phyloP scores from a whole-genome alignment of 2,888 invertebrate species.

The Drosophila monieri region DNA sequence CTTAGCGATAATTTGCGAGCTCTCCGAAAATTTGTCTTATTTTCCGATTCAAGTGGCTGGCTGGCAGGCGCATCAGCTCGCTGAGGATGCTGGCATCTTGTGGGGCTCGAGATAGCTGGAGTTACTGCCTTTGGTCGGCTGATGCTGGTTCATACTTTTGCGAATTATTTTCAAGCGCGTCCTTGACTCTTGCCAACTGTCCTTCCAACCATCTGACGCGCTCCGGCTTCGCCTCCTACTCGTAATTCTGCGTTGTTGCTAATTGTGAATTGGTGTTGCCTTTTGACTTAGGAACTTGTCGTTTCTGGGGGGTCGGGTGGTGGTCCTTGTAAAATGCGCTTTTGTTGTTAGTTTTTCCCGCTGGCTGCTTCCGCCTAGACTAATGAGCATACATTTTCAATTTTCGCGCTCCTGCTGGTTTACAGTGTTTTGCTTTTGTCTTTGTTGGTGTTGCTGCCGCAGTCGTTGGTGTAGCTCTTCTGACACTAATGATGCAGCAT shows the following conservation, averaged over 20 bases:
- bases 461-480: conserved; percentile 23
- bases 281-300: conserved; percentile 70
- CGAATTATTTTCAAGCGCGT: conserved; percentile 44
- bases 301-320: conserved; percentile 34
- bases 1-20: conserved; percentile 56
- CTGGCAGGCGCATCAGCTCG: conserved; percentile 59
- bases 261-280: conserved; percentile 59
- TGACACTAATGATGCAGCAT: conserved; percentile 74
- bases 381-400: conserved; percentile 54
- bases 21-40: conserved; percentile 57
- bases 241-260: conserved; percentile 23
- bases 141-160: conserved; percentile 47
- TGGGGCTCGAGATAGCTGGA: conserved; percentile 48
- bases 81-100: conserved; percentile 52
- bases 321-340: conserved; percentile 70
- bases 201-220: conserved; percentile 21
- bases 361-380: conserved; percentile 21
- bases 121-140: conserved; percentile 40
- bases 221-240: background rate
- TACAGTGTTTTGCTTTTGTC: conserved; percentile 12
- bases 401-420: conserved; percentile 26
- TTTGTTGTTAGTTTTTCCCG: conserved; percentile 54
- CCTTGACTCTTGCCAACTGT: conserved; percentile 58
- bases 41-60: conserved; percentile 18
- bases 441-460: conserved; percentile 15